Base-by-base conservation (phyloP, 2,113 vertebrate species). In the Catharus bicknelli region DNA sequence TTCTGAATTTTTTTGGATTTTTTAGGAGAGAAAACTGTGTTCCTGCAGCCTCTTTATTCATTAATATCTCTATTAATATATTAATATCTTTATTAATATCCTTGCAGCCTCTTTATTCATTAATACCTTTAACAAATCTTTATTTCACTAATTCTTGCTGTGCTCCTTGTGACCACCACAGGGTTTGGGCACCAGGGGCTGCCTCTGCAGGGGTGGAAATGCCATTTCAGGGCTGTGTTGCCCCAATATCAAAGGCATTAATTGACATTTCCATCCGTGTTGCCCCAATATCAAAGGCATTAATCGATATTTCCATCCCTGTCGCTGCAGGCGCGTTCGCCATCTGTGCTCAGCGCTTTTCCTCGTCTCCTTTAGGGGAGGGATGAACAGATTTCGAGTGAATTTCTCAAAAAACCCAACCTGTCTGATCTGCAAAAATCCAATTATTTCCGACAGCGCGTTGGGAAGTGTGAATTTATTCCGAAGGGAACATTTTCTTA, bases 291-390 rank as follows among this genome's bases (percentile, higher is more conserved):
- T 30, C 29, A 17, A 64, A 76, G 82, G 67, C 64, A 69, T 72
- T 84, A 48, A 94, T 85, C 76, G 40, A 26, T 79, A 68, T 84
- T 94, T 83, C 55, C 19, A 36, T 36, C 34, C 42, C 57, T 23
- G 48, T 67, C 6, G 18, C 86, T 51, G 91, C 64, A 47, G 88
- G 82, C 16, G 0, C 5, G 14, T 10, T 58, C 1, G 0, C 83
- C 50, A 34, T 92, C 83, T 76, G 67, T 40, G 79, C 54, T 47
- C 68, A 36, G 47, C 12, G 5, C 86, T 90, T 86, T 34, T 19
- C 47, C 72, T 73, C 8, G 1, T 27, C 63, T 67, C 51, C 1
- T 66, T 81, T 86, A 21, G 36, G 4, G 34, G 30, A 86, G 76
- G 83, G 82, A 87, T 78, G n/a, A 67, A 63, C 59, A 43, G 74